A percentile compares a stretch with the other conserved stretches of the same genome.
Conservation (phyloP, 2,888 invertebrate genomes). For the Amitus sp. region DNA sequence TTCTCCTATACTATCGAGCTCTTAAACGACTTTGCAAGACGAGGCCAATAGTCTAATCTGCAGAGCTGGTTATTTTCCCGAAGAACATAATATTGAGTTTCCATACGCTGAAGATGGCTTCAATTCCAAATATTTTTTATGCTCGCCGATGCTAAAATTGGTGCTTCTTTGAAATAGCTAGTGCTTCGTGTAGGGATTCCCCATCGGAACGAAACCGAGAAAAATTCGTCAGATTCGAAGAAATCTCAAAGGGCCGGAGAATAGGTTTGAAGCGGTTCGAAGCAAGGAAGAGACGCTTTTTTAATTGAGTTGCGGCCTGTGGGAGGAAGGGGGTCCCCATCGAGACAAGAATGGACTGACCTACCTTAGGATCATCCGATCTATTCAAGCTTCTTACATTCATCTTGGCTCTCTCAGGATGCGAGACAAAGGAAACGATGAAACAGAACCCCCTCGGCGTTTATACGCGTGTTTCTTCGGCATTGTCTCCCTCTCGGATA, state of each 20-base stretch:
- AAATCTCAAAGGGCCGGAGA: background rate
- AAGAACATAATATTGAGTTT: too few relatives aligned
- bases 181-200: too few relatives aligned
- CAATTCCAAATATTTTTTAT: too few relatives aligned
- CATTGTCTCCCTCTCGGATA: slow-evolving; percentile 62
- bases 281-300: slow-evolving; percentile 29
- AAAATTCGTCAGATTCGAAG: background rate
- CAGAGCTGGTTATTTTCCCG: too few relatives aligned
- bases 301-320: slow-evolving; percentile 33
- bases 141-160: too few relatives aligned
- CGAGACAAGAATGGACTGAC: slow-evolving; percentile 58
- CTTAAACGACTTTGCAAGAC: too few relatives aligned
- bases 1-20: too few relatives aligned
- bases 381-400: slow-evolving; percentile 60
- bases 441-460: slow-evolving; percentile 60
- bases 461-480: slow-evolving; percentile 53
- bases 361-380: slow-evolving; percentile 65
- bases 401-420: slow-evolving; percentile 62
- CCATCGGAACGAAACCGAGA: too few relatives aligned
- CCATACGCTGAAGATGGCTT: too few relatives aligned
- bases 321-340: slow-evolving; percentile 12
- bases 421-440: slow-evolving; percentile 65
- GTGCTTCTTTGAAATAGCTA: too few relatives aligned
- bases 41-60: too few relatives aligned
- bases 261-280: slow-evolving; percentile 15